Evolutionary conservation across 2,113 vertebrate species (phyloP), one percentile per base, ranked within the genome.

Genomic region (Cinclus mexicanus): DNA sequence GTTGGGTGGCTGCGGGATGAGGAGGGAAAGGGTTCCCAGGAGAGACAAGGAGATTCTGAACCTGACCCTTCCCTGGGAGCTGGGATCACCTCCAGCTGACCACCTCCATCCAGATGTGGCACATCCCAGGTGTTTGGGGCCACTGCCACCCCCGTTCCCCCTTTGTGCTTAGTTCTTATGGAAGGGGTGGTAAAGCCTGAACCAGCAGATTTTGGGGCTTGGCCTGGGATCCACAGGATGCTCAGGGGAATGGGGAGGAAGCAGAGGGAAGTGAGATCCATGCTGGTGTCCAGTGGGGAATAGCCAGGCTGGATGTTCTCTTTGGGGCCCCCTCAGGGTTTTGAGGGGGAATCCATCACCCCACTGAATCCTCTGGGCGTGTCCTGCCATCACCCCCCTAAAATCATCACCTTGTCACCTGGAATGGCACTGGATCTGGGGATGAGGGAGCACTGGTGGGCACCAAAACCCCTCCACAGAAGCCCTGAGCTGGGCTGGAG

Each of bases 401-500:
- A 28, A 14, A 14, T 46, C 2, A 0, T 55, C 31, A 29, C 57
- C 19, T 11, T 24, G 28, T 20, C 71, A 31, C 35, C 46, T n/a
- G 61, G 14, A 10, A 5, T 3, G 28, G 37, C 17, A 1, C 47
- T 25, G 88, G 46, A 18, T 31, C 6, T 1, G 13, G 37, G 42
- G 10, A 19, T 6, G 4, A 17, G 29, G 59, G 49, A 29, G 17
- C 39, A 2, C 17, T 16, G 26, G 10, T 18, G 76, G 20, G 39
- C 14, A 31, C 39, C 0, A 1, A 67, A 63, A 50, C 13, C 9
- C 24, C 25, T 56, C 44, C 19, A 4, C 14, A 76, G 25, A 29
- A 35, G 25, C 35, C 37, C 14, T 0, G 2, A 13, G 25, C 39
- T 0, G 1, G 11, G 1, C 1, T n/a, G 31, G 57, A 63, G 18